Conservation (phyloP, 2,888 invertebrate genomes). For the Aethes cnicana region DNA sequence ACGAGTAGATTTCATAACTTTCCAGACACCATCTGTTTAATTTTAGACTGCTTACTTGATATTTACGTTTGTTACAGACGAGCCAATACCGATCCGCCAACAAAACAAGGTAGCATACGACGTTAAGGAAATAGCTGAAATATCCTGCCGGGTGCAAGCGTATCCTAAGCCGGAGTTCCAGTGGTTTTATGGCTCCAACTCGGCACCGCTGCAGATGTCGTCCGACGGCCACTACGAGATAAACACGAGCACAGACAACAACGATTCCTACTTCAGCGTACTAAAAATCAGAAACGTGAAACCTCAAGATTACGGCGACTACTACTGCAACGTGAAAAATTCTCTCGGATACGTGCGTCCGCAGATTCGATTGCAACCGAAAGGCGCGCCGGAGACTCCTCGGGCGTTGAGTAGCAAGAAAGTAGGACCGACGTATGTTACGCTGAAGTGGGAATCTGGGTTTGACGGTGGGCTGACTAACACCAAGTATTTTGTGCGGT, state of each 20-base stretch:
- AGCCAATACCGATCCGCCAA: constrained; percentile 92
- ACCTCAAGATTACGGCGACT: constrained; percentile 94
- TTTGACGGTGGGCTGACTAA: constrained; percentile 94
- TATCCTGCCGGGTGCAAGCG: constrained; percentile 93
- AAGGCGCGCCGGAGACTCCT: constrained; percentile 93
- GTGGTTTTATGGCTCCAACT: constrained; percentile 92
- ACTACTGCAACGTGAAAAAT: constrained; percentile 93
- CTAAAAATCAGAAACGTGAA: constrained; percentile 88
- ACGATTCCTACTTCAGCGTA: constrained; percentile 92
- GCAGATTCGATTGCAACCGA: constrained; percentile 90
- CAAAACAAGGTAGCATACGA: constrained; percentile 95
- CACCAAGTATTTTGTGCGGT: constrained; percentile 94
- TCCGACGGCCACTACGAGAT: constrained; percentile 94
- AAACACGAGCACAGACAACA: constrained; percentile 89
- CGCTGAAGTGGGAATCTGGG: constrained; percentile 93
- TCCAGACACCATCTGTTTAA: too few species aligned
- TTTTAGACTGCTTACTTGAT: not conserved
- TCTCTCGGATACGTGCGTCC: constrained; percentile 89
- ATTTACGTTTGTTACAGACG: constrained; percentile 81
- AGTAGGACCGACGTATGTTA: constrained; percentile 90
- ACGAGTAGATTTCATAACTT: too few species aligned
- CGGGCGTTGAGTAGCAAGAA: constrained; percentile 87
- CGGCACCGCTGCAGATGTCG: constrained; percentile 88
- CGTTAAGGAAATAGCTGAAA: constrained; percentile 91
- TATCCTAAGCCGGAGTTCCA: constrained; percentile 96